These are phyloP conservation scores for Ectobius pallidus DNA, from an alignment of 2,888 invertebrate genomes.

Conservation along the genomic window DNA sequence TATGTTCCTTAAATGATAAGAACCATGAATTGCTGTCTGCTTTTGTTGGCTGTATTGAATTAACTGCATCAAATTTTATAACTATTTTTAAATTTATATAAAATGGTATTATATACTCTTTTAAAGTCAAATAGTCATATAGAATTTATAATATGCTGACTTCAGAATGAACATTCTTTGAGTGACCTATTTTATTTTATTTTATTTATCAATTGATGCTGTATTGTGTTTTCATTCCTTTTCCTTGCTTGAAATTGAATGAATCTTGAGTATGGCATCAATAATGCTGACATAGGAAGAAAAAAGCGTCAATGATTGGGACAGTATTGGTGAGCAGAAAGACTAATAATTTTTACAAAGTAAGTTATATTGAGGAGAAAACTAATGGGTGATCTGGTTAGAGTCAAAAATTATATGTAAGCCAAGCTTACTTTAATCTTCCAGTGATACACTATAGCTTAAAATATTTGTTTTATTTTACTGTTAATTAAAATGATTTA, in stretches of 20 bases:
- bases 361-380: background rate
- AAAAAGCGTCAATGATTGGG: background rate
- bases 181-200: conserved; percentile 13
- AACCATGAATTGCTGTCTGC: too few species aligned
- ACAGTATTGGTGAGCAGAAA: conserved; percentile 19
- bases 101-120: conserved; percentile 9
- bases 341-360: conserved; percentile 11
- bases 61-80: too few species aligned
- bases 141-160: too few species aligned
- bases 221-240: background rate
- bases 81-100: background rate
- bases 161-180: too few species aligned
- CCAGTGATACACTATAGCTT: too few species aligned
- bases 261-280: background rate
- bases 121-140: background rate
- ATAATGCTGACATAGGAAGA: background rate
- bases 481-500: conserved; percentile 25
- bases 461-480: conserved; percentile 21
- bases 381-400: conserved; percentile 27
- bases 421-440: conserved; percentile 27
- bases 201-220: conserved; percentile 6
- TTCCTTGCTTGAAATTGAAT: background rate
- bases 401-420: conserved; percentile 2
- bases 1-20: too few species aligned
- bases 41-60: too few species aligned